phyloP scores from a whole-genome alignment of 2,113 vertebrate species.

The Ursus arctos region DNA sequence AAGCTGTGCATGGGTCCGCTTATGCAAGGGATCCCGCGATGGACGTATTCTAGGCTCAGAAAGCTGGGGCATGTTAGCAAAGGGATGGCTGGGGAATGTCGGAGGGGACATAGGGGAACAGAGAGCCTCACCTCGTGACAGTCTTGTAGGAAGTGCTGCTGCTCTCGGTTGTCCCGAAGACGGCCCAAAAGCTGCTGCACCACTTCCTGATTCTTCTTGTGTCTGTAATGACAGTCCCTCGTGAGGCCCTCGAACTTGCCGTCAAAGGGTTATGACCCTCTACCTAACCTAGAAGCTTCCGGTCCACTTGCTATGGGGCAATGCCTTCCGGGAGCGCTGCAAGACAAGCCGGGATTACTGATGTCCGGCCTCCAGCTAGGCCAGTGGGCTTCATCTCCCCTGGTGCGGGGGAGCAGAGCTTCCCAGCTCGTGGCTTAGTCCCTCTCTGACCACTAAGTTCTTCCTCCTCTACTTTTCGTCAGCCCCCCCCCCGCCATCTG shows the following conservation, averaged over 20 bases:
- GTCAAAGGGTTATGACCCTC: background rate
- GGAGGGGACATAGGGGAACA: background rate
- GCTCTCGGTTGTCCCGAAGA: slow-evolving; percentile 95
- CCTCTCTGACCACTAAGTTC: background rate
- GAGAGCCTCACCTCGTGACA: slow-evolving; percentile 93
- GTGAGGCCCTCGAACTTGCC: background rate
- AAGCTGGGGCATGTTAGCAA: background rate
- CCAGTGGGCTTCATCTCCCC: background rate
- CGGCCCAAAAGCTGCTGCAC: slow-evolving; percentile 92
- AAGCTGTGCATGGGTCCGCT: background rate
- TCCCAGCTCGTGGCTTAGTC: background rate
- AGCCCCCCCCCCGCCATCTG: background rate
- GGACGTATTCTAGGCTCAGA: background rate
- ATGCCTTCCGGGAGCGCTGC: background rate
- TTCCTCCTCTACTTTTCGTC: background rate
- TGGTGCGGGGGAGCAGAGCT: background rate
- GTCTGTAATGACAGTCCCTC: slow-evolving; percentile 84
- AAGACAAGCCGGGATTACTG: background rate
- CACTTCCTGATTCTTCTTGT: slow-evolving; percentile 92
- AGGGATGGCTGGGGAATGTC: background rate
- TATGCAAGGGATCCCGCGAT: accelerated
- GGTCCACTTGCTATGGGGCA: background rate
- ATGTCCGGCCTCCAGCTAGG: background rate
- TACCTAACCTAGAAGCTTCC: background rate
- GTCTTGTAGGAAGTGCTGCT: slow-evolving; percentile 97